Conservation (phyloP, 2,888 invertebrate species). For the Tachina fera region DNA sequence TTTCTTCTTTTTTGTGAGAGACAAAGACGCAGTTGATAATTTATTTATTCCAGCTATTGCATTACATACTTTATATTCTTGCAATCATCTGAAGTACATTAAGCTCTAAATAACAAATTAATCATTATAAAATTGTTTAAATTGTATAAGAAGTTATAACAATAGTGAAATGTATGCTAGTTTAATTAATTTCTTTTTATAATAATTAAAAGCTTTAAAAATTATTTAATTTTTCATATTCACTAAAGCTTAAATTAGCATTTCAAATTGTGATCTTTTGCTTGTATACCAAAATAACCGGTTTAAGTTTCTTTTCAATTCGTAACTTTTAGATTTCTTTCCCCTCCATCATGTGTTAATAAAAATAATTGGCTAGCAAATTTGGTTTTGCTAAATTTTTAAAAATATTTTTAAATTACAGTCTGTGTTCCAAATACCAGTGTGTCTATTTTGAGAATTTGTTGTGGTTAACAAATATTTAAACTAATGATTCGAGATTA, state of each 20-base stretch:
- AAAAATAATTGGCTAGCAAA: neutral
- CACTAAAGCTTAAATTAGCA: neutral
- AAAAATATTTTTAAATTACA: neutral
- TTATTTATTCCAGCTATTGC: neutral
- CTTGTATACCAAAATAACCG: neutral
- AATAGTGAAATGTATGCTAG: neutral
- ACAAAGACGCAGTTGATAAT: neutral
- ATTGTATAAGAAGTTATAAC: no score
- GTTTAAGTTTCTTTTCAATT: neutral
- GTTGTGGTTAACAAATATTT: neutral
- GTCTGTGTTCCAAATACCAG: neutral
- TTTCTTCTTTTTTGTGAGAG: neutral
- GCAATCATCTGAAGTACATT: slow-evolving; percentile 25
- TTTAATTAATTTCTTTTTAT: neutral
- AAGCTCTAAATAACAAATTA: slow-evolving; percentile 37
- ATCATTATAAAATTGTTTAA: slow-evolving; percentile 16
- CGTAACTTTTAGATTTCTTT: neutral
- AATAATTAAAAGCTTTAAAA: neutral
- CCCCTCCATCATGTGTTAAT: neutral
- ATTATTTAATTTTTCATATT: neutral
- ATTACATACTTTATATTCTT: slow-evolving; percentile 20
- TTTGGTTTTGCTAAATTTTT: neutral
- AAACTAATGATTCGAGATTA: neutral
- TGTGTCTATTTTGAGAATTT: neutral
- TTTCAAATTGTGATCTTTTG: neutral